phyloP scores from a whole-genome alignment of 2,888 invertebrate species.

The Trachelus stipa region DNA sequence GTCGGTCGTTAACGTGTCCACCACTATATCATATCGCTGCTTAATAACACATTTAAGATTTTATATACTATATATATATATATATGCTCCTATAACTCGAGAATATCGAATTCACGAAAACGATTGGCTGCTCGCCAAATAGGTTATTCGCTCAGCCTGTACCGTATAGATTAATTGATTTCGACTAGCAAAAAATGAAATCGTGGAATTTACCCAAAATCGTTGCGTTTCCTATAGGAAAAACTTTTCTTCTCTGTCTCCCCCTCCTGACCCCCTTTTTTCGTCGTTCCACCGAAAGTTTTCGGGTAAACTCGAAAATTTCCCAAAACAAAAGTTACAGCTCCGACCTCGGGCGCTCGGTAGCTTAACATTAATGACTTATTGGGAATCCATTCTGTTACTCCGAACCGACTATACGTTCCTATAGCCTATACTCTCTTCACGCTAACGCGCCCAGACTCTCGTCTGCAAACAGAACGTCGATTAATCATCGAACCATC shows the following conservation, averaged over 20 bases:
- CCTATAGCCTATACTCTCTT: neutral
- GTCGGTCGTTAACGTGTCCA: too few species aligned
- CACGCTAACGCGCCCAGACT: neutral
- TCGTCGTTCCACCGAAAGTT: too few species aligned
- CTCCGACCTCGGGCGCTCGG: too few species aligned
- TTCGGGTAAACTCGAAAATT: too few species aligned
- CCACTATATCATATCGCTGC: too few species aligned
- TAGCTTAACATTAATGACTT: neutral
- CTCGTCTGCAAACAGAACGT: neutral
- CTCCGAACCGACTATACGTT: neutral
- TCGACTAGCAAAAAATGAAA: constrained; percentile 35
- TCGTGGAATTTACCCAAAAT: too few species aligned
- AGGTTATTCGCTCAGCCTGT: neutral
- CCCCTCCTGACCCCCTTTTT: too few species aligned
- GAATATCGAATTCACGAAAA: constrained; percentile 17
- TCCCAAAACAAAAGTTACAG: too few species aligned
- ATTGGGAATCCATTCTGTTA: neutral
- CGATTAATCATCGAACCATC: constrained; percentile 35
- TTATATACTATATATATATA: too few species aligned
- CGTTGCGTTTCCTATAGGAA: too few species aligned
- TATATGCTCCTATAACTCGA: constrained; percentile 4
- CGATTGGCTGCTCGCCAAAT: constrained; percentile 45
- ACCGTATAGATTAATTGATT: constrained; percentile 51
- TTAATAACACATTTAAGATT: too few species aligned
- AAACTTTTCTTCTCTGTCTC: too few species aligned